A percentile compares a stretch with the other conserved stretches of the same genome.
Conservation (phyloP, 2,888 invertebrate genomes). For the Phaonia tiefii region DNA sequence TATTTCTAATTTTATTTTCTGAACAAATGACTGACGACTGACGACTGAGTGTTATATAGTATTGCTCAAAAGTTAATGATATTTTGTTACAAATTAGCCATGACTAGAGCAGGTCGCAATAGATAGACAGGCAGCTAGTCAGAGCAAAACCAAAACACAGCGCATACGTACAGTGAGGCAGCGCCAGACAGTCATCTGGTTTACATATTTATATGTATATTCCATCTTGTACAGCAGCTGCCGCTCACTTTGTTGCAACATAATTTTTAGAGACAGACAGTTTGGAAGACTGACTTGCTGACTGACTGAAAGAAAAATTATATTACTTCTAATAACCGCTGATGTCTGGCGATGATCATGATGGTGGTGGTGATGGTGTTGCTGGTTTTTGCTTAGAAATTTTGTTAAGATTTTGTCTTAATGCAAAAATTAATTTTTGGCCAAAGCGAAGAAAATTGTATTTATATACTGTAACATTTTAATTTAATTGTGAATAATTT, state of each 20-base stretch:
- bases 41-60: slow-evolving; percentile 3
- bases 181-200: neutral
- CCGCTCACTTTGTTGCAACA: slow-evolving; percentile 47
- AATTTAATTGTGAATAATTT: too few species aligned
- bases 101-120: neutral
- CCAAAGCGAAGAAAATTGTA: too few species aligned
- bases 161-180: neutral
- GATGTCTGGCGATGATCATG: too few species aligned
- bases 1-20: neutral
- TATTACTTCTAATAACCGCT: too few species aligned
- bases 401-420: neutral
- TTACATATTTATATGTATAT: neutral
- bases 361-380: neutral
- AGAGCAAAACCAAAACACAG: neutral
- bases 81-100: slow-evolving; percentile 45
- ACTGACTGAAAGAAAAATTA: too few species aligned
- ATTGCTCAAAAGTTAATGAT: slow-evolving; percentile 32
- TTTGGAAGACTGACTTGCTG: too few species aligned
- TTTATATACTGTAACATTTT: too few species aligned
- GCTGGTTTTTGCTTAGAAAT: neutral
- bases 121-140: neutral
- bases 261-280: too few species aligned
- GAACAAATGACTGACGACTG: neutral
- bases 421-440: too few species aligned
- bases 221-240: slow-evolving; percentile 24